Evolutionary conservation across 2,888 invertebrate species (phyloP).

Genomic region (Chironomus tentans): DNA sequence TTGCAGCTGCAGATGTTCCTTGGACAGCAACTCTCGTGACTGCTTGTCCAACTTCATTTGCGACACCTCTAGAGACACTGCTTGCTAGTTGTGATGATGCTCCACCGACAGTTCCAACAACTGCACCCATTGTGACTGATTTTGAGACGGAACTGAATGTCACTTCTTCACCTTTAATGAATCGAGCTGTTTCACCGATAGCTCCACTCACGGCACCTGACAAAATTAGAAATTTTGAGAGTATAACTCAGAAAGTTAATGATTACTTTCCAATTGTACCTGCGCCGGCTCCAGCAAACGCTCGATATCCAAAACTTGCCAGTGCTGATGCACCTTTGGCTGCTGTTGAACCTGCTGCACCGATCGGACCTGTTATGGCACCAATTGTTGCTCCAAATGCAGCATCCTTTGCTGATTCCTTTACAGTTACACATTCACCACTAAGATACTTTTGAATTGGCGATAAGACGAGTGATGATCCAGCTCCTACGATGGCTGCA

Average conservation of each 20-base stretch:
- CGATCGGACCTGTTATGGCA: neutral
- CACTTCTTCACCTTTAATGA: neutral
- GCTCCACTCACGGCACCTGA: neutral
- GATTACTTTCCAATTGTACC: too few species aligned
- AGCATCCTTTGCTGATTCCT: neutral
- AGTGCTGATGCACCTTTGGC: neutral
- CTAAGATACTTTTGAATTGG: neutral
- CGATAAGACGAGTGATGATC: neutral
- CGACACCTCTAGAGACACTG: neutral
- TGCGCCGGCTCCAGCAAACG: neutral
- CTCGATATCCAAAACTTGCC: neutral
- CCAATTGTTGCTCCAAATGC: neutral
- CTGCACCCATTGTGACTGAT: neutral
- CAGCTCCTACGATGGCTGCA: neutral
- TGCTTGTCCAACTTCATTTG: neutral
- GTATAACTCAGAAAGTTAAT: too few species aligned
- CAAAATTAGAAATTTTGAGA: too few species aligned
- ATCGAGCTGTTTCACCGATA: neutral
- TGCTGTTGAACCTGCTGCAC: neutral
- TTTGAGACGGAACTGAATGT: neutral
- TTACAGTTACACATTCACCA: neutral
- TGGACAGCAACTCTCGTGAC: neutral
- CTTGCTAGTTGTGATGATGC: neutral
- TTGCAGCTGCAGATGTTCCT: neutral
- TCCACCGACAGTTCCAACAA: neutral